Evolutionary conservation across 2,113 vertebrate genomes (phyloP).

Genomic region (Burhinus oedicnemus): DNA sequence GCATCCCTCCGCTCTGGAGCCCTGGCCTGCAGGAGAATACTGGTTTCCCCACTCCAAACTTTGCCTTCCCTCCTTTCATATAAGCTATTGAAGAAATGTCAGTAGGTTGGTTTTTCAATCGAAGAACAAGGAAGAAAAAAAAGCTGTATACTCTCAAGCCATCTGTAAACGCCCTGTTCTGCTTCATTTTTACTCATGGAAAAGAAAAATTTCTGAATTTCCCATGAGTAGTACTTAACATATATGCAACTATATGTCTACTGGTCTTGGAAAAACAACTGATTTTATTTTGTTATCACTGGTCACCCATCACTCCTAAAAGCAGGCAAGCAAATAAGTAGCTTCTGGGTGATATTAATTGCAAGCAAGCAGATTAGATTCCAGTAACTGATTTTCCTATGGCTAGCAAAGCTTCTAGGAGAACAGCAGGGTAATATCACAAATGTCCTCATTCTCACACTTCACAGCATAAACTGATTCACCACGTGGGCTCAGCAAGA

Average conservation of each 20-base stretch:
- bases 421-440: neutral
- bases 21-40: neutral
- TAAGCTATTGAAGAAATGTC: neutral
- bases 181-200: neutral
- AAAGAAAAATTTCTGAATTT: neutral
- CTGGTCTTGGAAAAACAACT: neutral
- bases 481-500: neutral
- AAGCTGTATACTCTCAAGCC: neutral
- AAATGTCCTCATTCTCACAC: neutral
- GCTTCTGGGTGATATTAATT: neutral
- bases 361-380: neutral
- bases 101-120: neutral
- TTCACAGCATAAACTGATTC: neutral
- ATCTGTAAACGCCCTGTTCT: neutral
- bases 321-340: neutral
- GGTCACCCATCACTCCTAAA: neutral
- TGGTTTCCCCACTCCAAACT: neutral
- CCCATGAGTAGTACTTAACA: neutral
- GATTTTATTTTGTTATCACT: neutral
- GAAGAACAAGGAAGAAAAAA: neutral
- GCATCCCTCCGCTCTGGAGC: neutral
- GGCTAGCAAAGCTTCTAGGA: neutral
- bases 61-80: neutral
- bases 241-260: neutral
- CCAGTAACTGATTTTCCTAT: neutral